Base-by-base conservation (phyloP, 1,140 invertebrate species). In the Gryon sp. region DNA sequence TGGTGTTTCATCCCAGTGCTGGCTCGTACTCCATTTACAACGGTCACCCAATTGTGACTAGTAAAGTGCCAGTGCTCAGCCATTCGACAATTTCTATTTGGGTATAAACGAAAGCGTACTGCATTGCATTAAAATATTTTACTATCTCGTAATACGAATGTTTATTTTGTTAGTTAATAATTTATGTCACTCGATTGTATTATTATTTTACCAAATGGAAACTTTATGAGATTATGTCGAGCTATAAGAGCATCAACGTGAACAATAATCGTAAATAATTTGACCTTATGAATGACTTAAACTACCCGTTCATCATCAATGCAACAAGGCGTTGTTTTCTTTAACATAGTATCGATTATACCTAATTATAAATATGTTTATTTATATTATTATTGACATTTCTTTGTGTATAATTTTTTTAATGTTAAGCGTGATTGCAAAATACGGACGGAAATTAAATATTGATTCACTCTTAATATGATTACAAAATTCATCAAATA, bases 211-310 rank as follows among this genome's bases (percentile, higher is more conserved):
- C 6, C 32, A 32, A 40, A 32, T 46, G 14, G 5, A 26, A 0
- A 9, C 9, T 30, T 41, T 52, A 52, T 28, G 38, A 65, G 20
- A 24, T 22, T 32, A 48, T 30, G 19, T 19, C 41, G 16, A 9
- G 14, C 12, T n/a, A n/a, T n/a, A n/a, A n/a, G n/a, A 11, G 20
- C 41, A 36, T 26, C 19, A 53, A 0, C 11, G 38, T 22, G 1
- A 3, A 59, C 30, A 36, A 20, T 46, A 46, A 60, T 60, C 36
- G 38, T 60, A 26, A 60, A 60, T 41, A 60, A 46, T 60, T 60
- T 24, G 24, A 36, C 46, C 8, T 46, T 36, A 46, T 30, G 55
- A 46, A 36, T 45, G 30, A 12, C 19, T 9, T 24, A 53, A 43
- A 43, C 32, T 36, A 36, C 11, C 11, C 26, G 26, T 30, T 30